Evolutionary conservation across 2,888 invertebrate genomes (phyloP), one percentile per base, ranked within the genome.

Genomic region (Drosophila diplacantha): DNA sequence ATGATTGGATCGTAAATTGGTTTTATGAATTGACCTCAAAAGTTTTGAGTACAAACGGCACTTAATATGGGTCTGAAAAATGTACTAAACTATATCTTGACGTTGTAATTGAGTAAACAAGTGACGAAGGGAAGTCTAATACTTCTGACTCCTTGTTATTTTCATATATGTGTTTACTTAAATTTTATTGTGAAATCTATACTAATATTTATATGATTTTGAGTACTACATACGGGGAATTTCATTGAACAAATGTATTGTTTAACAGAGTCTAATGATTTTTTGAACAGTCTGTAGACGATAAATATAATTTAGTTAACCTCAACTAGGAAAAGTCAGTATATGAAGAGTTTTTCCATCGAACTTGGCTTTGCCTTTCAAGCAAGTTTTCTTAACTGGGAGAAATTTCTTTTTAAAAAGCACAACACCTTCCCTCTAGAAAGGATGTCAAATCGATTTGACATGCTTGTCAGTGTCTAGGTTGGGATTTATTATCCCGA

Each of bases 11-110:
- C 5, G 9, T 12, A 14, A 58, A 58, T 52, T 66, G 43, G 31
- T 35, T 38, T 35, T 7, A 29, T 35, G n/a, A 68, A 32, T 22
- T 54, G 24, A 38, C 20, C 31, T 35, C n/a, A 11, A 58, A 49
- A 67, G 43, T 20, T 53, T 60, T 16, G 16, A n/a, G 16, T 35
- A 20, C 16, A 16, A 26, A 14, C n/a, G 20, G 78, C 83, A 75
- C 81, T 81, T 81, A 71, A 80, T 80, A 68, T 64, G 70, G 62
- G 18, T 66, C 59, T 69, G 14, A n/a, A 31, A 38, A 31, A 38
- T 47, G 59, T 66, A 43, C 49, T 37, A 52, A 64, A 65, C 51
- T 59, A 54, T 57, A 47, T 70, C 57, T 64, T 64, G 57, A 58
- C 69, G 53, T 69, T 69, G 69, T 69, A 69, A 50, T 69, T 60